phyloP scores from a whole-genome alignment of 2,888 invertebrate genomes.

The Liodrosophila aerea region DNA sequence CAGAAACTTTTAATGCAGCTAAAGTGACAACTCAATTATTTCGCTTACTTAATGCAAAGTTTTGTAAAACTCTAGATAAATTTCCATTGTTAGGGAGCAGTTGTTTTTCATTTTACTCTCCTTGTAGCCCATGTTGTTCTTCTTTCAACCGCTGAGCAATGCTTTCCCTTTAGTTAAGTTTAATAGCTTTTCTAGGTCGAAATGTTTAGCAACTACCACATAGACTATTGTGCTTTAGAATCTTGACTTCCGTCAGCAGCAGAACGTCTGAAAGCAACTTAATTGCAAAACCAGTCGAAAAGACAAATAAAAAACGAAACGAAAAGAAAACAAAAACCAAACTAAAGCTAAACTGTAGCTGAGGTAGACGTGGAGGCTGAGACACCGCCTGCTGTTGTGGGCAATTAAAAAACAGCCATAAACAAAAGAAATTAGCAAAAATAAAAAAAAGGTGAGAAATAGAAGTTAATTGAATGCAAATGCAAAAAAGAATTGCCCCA shows the following conservation, averaged over 20 bases:
- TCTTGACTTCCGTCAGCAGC: slow-evolving; percentile 47
- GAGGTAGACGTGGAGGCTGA: neutral
- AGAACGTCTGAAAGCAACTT: slow-evolving; percentile 39
- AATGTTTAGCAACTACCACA: slow-evolving; percentile 59
- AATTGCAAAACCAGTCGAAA: slow-evolving; percentile 55
- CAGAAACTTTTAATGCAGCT: too few relatives aligned
- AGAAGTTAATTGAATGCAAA: slow-evolving; percentile 75
- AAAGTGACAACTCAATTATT: neutral
- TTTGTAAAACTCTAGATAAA: neutral
- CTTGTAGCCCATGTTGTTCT: slow-evolving; percentile 2
- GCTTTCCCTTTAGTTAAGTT: slow-evolving; percentile 52
- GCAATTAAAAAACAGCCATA: slow-evolving; percentile 56
- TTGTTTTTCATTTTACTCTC: too few relatives aligned
- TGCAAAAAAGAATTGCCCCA: slow-evolving; percentile 38
- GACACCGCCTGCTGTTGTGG: slow-evolving; percentile 18
- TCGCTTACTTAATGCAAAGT: neutral
- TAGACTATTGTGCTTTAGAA: slow-evolving; percentile 40
- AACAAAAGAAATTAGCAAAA: slow-evolving; percentile 64
- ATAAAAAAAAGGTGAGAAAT: slow-evolving; percentile 60
- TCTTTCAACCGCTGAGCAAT: neutral
- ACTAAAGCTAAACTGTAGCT: slow-evolving; percentile 14
- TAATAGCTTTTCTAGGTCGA: slow-evolving; percentile 60
- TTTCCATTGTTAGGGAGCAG: too few relatives aligned
- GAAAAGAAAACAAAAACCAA: slow-evolving; percentile 23
- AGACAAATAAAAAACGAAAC: slow-evolving; percentile 14